Base-by-base conservation (phyloP, 2,888 invertebrate species). In the Drepana falcataria region DNA sequence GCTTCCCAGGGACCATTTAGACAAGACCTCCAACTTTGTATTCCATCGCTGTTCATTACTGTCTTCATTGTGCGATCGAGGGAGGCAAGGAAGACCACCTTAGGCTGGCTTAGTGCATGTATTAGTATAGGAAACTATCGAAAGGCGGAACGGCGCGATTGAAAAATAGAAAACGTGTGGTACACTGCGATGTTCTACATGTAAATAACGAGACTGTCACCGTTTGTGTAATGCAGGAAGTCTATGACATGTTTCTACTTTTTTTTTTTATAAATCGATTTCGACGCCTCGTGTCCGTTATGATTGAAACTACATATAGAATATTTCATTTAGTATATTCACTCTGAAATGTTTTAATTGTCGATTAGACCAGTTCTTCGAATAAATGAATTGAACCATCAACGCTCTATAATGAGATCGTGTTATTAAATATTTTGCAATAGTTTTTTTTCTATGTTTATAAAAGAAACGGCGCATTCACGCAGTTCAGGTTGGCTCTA, bases 91-190 rank as follows among this genome's bases (percentile, higher is more conserved):
- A 37, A 66, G 84, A 35, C 65, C 85, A 56, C 47, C 47, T 58
- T 66, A 68, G 48, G 57, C 62, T 82, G 81, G 87, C 71, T 65
- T 55, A 63, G 61, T 69, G 63, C 67, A 72, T 77, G 70, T 77
- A 76, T 82, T 83, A 79, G 79, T 83, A 75, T 81, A 87, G 79
- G 84, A 87, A 88, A 87, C 83, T 87, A 88, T 84, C 77, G 86
- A 89, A 87, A 88, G 83, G 86, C 85, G 86, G 86, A 89, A 87
- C 82, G 83, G 66, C 70, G 71, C 77, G 83, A 85, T 87, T 87
- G 86, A 87, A 87, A 89, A 89, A 85, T 86, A 84, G 85, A 87
- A 87, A 89, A 80, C 79, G 79, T 79, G 75, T 78, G 71, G 71
- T 68, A 63, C 64, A 62, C 69, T 69, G 64, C 71, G 63, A 65